Evolutionary conservation across 2,113 vertebrate genomes (phyloP).

Genomic region (Camelus dromedarius): DNA sequence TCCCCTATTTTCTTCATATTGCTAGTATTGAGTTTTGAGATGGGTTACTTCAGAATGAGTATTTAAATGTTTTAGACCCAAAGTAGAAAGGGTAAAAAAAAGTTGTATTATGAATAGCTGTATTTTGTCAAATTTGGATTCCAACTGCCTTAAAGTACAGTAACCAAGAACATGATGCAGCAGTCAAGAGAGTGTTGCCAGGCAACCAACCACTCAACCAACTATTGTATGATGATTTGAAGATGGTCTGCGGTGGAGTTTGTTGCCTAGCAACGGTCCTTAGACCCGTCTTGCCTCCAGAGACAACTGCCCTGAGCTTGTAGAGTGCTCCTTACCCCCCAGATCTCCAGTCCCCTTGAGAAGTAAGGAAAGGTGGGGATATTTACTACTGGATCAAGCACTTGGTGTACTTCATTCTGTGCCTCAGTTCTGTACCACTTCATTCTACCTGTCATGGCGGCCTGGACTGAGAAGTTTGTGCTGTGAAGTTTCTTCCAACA

Average conservation of each 20-base stretch:
- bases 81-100: neutral
- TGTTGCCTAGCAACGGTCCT: neutral
- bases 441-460: neutral
- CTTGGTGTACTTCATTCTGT: neutral
- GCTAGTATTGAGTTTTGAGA: neutral
- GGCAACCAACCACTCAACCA: neutral
- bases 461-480: neutral
- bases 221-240: neutral
- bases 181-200: neutral
- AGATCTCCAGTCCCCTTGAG: neutral
- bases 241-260: neutral
- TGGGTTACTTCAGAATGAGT: neutral
- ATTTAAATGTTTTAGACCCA: neutral
- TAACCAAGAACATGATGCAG: neutral
- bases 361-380: neutral
- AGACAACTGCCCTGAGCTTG: too few relatives aligned
- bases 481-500: neutral
- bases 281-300: neutral
- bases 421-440: neutral
- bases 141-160: neutral
- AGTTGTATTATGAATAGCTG: neutral
- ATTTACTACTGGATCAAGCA: neutral
- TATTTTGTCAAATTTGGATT: neutral
- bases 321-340: neutral
- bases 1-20: neutral